phyloP scores from a whole-genome alignment of 2,888 invertebrate genomes.

The Drepana falcataria region DNA sequence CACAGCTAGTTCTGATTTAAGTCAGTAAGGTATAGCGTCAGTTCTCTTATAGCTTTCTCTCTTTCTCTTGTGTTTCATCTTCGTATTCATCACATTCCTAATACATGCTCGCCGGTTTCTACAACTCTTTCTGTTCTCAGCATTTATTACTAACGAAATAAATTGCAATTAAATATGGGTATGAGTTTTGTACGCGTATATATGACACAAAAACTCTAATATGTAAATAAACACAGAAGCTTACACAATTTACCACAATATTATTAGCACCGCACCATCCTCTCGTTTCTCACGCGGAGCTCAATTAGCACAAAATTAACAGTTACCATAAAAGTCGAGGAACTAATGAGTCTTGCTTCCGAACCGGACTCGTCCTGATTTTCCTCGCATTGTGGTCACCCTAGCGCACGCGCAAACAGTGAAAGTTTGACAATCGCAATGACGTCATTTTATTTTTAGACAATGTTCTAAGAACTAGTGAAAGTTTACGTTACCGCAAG shows the following conservation, averaged over 20 bases:
- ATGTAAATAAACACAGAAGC: neutral
- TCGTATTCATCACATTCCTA: too few species aligned
- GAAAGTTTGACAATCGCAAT: slow-evolving; percentile 18
- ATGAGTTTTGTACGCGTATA: too few species aligned
- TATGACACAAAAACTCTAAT: neutral
- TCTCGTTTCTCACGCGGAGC: slow-evolving; percentile 16
- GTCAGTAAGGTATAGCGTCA: too few species aligned
- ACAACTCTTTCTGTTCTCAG: too few species aligned
- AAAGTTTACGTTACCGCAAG: slow-evolving; percentile 12
- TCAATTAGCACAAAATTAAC: slow-evolving; percentile 20
- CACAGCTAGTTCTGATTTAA: too few species aligned
- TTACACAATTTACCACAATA: neutral
- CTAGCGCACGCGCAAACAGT: slow-evolving; percentile 10
- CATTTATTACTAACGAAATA: too few species aligned
- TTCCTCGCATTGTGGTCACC: slow-evolving; percentile 11
- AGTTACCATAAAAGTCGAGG: slow-evolving; percentile 14
- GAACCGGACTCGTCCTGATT: slow-evolving; percentile 21
- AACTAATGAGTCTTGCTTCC: slow-evolving; percentile 9
- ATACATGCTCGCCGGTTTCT: too few species aligned
- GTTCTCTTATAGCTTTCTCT: too few species aligned
- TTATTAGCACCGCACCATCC: slow-evolving; percentile 8
- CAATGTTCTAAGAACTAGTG: slow-evolving; percentile 8
- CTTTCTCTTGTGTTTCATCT: too few species aligned
- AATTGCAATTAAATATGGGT: too few species aligned
- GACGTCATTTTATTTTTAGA: slow-evolving; percentile 15